phyloP scores from a whole-genome alignment of 2,888 invertebrate species.

The Lasioglossum vierecki region DNA sequence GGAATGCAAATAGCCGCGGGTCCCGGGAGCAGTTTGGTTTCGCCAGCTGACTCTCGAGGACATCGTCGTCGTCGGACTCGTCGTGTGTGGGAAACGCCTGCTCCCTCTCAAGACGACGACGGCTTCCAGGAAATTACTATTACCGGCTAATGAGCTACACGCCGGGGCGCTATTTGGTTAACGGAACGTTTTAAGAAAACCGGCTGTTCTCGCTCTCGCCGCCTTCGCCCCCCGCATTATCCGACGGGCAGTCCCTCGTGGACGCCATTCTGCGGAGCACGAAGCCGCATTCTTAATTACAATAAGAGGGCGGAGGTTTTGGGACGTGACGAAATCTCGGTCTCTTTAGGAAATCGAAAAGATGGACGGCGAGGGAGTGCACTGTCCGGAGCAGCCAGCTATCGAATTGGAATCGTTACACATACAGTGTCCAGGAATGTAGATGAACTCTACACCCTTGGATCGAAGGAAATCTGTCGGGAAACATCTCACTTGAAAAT shows the following conservation, averaged over 20 bases:
- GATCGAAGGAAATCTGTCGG: too few species aligned
- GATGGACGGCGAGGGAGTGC: background rate
- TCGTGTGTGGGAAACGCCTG: conserved; percentile 21
- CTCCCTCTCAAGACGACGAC: conserved; percentile 26
- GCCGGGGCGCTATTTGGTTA: conserved; percentile 21
- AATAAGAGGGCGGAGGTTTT: background rate
- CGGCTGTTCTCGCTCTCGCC: background rate
- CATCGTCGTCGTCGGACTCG: conserved; percentile 19
- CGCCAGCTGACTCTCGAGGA: conserved; percentile 21
- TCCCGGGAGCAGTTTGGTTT: conserved; percentile 61
- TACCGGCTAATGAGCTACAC: conserved; percentile 40
- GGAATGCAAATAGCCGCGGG: conserved; percentile 70
- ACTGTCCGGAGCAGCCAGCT: background rate
- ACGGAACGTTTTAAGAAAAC: conserved; percentile 32
- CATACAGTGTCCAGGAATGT: background rate
- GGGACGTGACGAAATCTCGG: background rate
- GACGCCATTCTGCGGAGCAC: background rate
- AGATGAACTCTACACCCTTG: background rate
- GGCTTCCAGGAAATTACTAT: conserved; percentile 40
- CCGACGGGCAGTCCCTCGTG: background rate
- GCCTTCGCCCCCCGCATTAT: conserved; percentile 1
- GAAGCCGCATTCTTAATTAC: conserved; percentile 8
- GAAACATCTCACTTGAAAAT: too few species aligned
- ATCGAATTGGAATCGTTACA: background rate
- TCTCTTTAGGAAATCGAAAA: background rate